phyloP scores from a whole-genome alignment of 1,140 invertebrate genomes.

The Drosophila tristis region DNA sequence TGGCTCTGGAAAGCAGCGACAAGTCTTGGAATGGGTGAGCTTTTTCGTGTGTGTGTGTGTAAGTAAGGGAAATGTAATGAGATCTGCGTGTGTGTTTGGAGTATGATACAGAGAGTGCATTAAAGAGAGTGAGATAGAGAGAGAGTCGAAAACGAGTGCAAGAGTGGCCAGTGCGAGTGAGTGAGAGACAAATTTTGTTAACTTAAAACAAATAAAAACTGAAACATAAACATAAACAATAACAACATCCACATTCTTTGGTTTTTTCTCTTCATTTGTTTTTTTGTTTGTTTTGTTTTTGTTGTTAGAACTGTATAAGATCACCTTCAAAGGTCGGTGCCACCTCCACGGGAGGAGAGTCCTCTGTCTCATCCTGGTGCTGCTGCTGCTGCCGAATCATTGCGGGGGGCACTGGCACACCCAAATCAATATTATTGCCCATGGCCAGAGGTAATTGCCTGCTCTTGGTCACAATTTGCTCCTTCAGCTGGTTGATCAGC shows the following conservation, averaged over 20 bases:
- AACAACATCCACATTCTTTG: slow-evolving; percentile 28
- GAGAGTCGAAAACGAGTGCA: background rate
- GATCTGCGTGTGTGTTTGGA: background rate
- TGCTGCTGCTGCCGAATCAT: slow-evolving; percentile 22
- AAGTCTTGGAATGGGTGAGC: too few species aligned
- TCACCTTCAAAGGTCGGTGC: slow-evolving; percentile 85
- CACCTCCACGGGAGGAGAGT: slow-evolving; percentile 8
- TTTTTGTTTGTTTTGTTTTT: slow-evolving; percentile 27
- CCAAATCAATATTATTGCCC: slow-evolving; percentile 77
- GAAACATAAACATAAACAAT: slow-evolving; percentile 24
- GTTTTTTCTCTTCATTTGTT: background rate
- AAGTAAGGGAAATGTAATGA: too few species aligned
- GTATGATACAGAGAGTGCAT: slow-evolving; percentile 5
- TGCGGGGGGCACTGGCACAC: slow-evolving; percentile 41
- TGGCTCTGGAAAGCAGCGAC: too few species aligned
- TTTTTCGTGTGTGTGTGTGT: too few species aligned
- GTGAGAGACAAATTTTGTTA: slow-evolving; percentile 7
- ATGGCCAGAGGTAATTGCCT: slow-evolving; percentile 31
- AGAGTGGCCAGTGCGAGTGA: slow-evolving; percentile 8
- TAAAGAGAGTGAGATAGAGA: slow-evolving; percentile 26
- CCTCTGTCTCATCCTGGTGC: background rate
- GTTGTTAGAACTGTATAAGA: slow-evolving; percentile 82
- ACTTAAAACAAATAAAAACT: slow-evolving; percentile 18
- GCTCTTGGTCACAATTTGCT: slow-evolving; percentile 86
- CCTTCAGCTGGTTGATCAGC: slow-evolving; percentile 89